Evolutionary conservation across 2,888 invertebrate species (phyloP).

Genomic region (Conops quadrifasciatus): DNA sequence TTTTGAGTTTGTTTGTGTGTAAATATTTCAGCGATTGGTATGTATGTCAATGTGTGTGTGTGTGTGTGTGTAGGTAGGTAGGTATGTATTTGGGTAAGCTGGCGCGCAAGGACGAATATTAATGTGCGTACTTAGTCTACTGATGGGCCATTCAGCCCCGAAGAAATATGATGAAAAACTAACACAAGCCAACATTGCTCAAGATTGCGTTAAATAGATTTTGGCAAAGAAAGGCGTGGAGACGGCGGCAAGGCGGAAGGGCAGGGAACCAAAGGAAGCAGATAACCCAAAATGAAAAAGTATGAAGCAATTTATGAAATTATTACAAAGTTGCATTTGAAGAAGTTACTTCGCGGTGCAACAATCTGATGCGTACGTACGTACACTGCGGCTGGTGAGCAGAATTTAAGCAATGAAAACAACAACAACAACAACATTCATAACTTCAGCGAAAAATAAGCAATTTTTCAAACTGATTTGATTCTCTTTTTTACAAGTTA

Average conservation of each 20-base stretch:
- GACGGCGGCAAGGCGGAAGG: too few species aligned
- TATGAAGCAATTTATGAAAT: slow-evolving; percentile 9
- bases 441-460: too few species aligned
- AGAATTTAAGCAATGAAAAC: too few species aligned
- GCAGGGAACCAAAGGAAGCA: background rate
- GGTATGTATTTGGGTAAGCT: background rate
- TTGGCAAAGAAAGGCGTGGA: background rate
- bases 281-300: slow-evolving; percentile 14
- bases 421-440: too few species aligned
- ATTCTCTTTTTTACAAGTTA: background rate
- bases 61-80: background rate
- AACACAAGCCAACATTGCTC: background rate
- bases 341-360: background rate
- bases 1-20: slow-evolving; percentile 14
- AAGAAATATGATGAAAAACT: slow-evolving; percentile 19
- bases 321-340: slow-evolving; percentile 10
- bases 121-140: slow-evolving; percentile 30
- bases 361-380: background rate
- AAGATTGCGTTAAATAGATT: background rate
- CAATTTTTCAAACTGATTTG: background rate
- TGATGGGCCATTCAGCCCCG: slow-evolving; percentile 13
- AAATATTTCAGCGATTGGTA: background rate
- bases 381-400: too few species aligned
- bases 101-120: slow-evolving; percentile 35
- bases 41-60: background rate